phyloP scores from a whole-genome alignment of 2,113 vertebrate species.

The Sigmodon hispidus region DNA sequence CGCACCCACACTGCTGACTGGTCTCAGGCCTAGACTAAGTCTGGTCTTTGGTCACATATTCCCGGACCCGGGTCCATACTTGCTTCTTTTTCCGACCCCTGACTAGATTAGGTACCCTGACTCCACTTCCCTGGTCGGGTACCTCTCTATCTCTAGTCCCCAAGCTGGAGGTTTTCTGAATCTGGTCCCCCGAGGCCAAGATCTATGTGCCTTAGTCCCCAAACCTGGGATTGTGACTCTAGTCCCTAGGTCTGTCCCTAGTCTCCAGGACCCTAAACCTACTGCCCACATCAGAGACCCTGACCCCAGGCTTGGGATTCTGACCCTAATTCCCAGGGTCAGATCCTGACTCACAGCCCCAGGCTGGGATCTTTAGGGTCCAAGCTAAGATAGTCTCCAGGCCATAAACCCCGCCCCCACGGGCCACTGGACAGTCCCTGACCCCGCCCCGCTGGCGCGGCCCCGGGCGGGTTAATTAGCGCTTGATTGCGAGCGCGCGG shows the following conservation, averaged over 20 bases:
- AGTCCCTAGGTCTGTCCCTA: too few species aligned
- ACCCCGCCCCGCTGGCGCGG: neutral
- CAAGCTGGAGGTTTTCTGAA: neutral
- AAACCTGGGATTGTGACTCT: neutral
- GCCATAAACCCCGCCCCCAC: neutral
- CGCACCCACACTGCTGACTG: neutral
- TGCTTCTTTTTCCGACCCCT: neutral
- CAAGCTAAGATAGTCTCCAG: too few species aligned
- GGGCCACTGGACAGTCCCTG: neutral
- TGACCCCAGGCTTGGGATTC: neutral
- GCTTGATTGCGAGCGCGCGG: slow-evolving; percentile 75
- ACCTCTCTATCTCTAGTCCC: neutral
- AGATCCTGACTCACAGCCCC: neutral
- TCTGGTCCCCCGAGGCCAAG: neutral
- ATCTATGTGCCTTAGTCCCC: neutral
- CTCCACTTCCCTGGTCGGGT: neutral
- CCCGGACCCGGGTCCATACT: neutral
- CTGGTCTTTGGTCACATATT: neutral
- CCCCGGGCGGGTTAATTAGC: slow-evolving; percentile 69
- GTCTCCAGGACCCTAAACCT: neutral
- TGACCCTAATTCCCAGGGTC: neutral
- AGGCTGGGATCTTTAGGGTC: neutral
- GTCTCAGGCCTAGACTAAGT: neutral
- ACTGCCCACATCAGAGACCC: too few species aligned
- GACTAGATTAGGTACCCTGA: too few species aligned